A percentile compares a stretch with the other conserved stretches of the same genome.
Conservation (phyloP, 2,113 vertebrate species). For the Neomonachus schauinslandi region DNA sequence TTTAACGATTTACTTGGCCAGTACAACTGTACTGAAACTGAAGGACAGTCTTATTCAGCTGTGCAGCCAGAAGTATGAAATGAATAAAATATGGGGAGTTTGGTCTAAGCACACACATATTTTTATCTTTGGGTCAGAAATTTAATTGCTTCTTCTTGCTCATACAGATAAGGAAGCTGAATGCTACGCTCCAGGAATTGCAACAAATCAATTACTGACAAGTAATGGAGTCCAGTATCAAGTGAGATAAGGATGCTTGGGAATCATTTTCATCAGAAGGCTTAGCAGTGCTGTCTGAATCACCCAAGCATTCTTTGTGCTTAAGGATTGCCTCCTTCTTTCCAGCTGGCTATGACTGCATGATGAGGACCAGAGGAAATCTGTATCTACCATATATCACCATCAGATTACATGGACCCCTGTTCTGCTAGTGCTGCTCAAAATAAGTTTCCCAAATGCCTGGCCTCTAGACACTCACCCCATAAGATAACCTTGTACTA, state of each 20-base stretch:
- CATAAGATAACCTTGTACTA: neutral
- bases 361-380: neutral
- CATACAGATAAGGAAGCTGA: constrained; percentile 31
- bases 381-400: rapidly evolving
- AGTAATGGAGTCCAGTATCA: neutral
- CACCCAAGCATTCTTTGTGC: neutral
- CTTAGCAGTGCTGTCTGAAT: neutral
- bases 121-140: constrained; percentile 59
- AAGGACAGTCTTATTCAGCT: neutral
- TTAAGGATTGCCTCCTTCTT: neutral
- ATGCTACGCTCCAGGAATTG: neutral
- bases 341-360: neutral
- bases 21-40: neutral
- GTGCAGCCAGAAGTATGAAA: neutral
- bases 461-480: neutral
- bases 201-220: constrained; percentile 57
- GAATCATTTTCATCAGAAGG: neutral
- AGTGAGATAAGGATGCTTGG: constrained; percentile 33
- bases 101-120: neutral
- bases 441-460: neutral
- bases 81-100: constrained; percentile 26
- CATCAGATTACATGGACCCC: neutral
- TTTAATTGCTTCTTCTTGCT: constrained; percentile 58
- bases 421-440: neutral
- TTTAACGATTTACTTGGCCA: constrained; percentile 10